Evolutionary conservation across 2,888 invertebrate species (phyloP).

Genomic region (Aphodius sticticus): DNA sequence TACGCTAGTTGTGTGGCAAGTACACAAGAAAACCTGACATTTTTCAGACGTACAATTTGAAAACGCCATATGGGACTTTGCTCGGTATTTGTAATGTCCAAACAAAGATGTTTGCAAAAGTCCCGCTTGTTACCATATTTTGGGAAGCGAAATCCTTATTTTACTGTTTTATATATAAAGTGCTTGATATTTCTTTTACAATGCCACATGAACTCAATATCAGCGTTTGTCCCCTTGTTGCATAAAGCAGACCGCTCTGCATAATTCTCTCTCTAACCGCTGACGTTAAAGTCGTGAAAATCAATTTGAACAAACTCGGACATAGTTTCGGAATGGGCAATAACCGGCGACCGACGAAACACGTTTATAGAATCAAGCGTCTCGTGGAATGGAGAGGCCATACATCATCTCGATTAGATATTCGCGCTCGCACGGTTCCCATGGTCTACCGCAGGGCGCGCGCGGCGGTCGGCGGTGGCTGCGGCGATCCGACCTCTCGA

Average conservation of each 20-base stretch:
- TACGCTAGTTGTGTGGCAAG: no score
- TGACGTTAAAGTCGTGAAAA: conserved; percentile 6
- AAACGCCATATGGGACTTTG: no score
- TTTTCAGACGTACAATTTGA: no score
- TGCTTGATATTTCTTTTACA: no score
- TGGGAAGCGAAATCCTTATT: no score
- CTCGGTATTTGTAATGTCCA: no score
- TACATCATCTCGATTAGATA: not conserved
- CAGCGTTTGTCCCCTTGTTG: not conserved
- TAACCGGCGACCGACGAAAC: not conserved
- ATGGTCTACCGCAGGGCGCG: not conserved
- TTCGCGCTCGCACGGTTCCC: not conserved
- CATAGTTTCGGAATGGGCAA: not conserved
- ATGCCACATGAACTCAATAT: not conserved
- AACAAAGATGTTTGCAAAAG: no score
- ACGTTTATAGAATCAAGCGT: not conserved
- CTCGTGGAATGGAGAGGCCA: not conserved
- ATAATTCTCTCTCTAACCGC: not conserved
- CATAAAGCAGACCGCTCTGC: not conserved
- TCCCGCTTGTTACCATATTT: no score
- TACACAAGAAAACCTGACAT: no score
- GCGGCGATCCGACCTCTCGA: conserved; percentile 27
- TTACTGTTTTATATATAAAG: no score
- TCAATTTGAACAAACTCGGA: conserved; percentile 7
- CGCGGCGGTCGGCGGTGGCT: not conserved